Percentiles rank a stretch among this genome's conserved stretches.
phyloP scores from a whole-genome alignment of 2,888 invertebrate genomes.

The Colletes collaris region DNA sequence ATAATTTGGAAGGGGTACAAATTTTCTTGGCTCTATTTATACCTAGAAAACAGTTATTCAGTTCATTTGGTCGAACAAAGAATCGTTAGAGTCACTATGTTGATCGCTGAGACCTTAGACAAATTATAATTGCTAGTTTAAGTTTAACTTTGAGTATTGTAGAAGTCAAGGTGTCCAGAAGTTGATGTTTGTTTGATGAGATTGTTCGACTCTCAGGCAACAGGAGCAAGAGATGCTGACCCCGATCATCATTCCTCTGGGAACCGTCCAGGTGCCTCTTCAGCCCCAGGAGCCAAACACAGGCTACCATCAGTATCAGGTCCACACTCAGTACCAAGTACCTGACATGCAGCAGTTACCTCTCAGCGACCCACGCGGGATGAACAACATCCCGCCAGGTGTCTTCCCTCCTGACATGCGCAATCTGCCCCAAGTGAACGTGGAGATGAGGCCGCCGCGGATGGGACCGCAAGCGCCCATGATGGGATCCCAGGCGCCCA shows the following conservation, averaged over 20 bases:
- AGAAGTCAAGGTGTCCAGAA: background rate
- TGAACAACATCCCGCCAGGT: constrained; percentile 76
- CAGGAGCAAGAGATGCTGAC: constrained; percentile 79
- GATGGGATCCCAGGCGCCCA: constrained; percentile 61
- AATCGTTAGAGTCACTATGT: too few species aligned
- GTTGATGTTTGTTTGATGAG: background rate
- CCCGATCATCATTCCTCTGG: constrained; percentile 79
- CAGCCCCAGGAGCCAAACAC: constrained; percentile 74
- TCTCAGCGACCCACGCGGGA: constrained; percentile 74
- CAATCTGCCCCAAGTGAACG: constrained; percentile 75
- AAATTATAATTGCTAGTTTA: too few species aligned
- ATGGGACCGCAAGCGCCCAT: constrained; percentile 69
- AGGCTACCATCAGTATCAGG: constrained; percentile 77
- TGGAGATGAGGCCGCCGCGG: constrained; percentile 78
- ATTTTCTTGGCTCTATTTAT: too few species aligned
- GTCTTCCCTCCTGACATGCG: constrained; percentile 74
- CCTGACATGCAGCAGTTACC: constrained; percentile 78
- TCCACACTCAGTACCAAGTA: constrained; percentile 78
- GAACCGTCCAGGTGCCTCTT: constrained; percentile 78
- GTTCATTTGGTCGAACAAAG: too few species aligned
- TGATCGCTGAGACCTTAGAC: too few species aligned
- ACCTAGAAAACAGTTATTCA: too few species aligned
- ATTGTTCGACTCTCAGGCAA: constrained; percentile 64
- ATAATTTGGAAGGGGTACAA: too few species aligned
- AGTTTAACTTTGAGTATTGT: too few species aligned